Base-by-base conservation (phyloP, 2,113 vertebrate species). In the Triplophysa tibetana region DNA sequence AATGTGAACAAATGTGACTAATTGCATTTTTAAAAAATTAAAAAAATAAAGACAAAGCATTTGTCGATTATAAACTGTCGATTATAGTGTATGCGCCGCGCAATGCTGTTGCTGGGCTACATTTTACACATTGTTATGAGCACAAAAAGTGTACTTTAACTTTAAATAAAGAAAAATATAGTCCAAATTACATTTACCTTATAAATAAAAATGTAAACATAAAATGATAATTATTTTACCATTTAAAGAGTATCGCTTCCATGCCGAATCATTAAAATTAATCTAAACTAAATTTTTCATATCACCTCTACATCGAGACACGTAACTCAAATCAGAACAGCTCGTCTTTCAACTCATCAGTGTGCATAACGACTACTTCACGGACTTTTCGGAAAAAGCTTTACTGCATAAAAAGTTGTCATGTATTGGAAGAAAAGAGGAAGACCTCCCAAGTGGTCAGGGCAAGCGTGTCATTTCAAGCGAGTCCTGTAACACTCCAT, bases 381-480 rank as follows among this genome's bases (percentile, higher is more conserved):
- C 38, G 48, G 9, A 61, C 21, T n/a, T 63, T 61, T 75, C 72
- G 12, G 16, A 48, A 73, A 61, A 60, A 23, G n/a, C 54, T 11
- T 12, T 45, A 62, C 58, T 26, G 58, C 38, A 26, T 63, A 75
- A 63, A 24, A 65, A 64, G 12, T 19, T 45, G 5, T 65, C 45
- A 66, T 9, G 24, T 38, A n/a, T 38, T 50, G 43, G 48, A 38
- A 56, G 61, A 61, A 45, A 38, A 70, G 75, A 86, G 33, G 58
- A 61, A 68, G 86, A 86, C 87, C 87, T 82, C 87, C 87, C 87
- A 88, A 78, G 84, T 87, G 78, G 86, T 64, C 45, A 68, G 60
- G 66, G 43, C 74, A 68, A 81, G 81, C 78, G 85, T 83, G 85
- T 84, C 82, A 81, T 80, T 84, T 84, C 78, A 76, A 64, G 86